Evolutionary conservation across 92 coral and sea anemone genomes (phyloP).

Genomic region (Siderastrea radians): DNA sequence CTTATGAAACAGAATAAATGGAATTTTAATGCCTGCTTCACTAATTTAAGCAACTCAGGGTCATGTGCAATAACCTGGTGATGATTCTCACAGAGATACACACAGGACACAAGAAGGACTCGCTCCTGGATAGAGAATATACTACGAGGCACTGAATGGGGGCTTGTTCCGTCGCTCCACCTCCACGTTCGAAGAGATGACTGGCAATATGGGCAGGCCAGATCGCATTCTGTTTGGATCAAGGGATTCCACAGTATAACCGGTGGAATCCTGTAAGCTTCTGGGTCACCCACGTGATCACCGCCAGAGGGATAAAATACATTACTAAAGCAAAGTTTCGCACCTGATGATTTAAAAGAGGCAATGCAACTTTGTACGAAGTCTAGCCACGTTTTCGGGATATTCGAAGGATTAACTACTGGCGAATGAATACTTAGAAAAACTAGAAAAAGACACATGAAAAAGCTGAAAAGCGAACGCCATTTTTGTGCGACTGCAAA

Average conservation of each 20-base stretch:
- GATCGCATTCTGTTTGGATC: conserved; percentile 13
- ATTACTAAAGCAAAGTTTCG: conserved; percentile 20
- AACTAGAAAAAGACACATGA: conserved; percentile 26
- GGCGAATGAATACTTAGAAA: conserved; percentile 9
- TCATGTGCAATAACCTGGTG: conserved; percentile 60
- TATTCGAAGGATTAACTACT: neutral
- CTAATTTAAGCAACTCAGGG: conserved; percentile 19
- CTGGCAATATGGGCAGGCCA: conserved; percentile 54
- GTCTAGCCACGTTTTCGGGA: conserved; percentile 28
- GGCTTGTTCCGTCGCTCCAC: conserved; percentile 66
- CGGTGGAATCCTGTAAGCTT: conserved; percentile 35
- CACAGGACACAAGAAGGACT: conserved; percentile 58
- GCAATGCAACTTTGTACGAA: conserved; percentile 26
- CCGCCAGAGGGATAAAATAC: conserved; percentile 31
- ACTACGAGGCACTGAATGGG: conserved; percentile 49
- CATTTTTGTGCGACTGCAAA: conserved; percentile 23
- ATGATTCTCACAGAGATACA: conserved; percentile 52
- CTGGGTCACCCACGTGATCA: conserved; percentile 40
- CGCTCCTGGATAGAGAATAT: conserved; percentile 63
- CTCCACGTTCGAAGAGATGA: conserved; percentile 60
- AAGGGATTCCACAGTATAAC: conserved; percentile 61
- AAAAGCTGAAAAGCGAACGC: conserved; percentile 17
- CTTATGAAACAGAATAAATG: conserved; percentile 64
- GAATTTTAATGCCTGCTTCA: conserved; percentile 27
- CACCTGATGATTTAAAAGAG: neutral